phyloP scores from a whole-genome alignment of 2,113 vertebrate genomes.

The Tympanuchus pallidicinctus region DNA sequence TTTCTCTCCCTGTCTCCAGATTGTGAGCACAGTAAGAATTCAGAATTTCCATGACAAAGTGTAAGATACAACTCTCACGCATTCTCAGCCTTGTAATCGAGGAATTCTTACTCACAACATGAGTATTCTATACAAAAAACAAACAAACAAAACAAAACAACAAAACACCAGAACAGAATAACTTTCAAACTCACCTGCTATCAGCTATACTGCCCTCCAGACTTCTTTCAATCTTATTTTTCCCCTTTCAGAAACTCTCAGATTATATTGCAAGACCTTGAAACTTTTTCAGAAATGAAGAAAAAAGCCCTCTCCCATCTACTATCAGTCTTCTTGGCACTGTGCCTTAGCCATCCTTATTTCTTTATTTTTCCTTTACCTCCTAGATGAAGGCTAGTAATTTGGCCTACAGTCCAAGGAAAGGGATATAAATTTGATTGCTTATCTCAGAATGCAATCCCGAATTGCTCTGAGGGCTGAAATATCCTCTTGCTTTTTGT shows the following conservation, averaged over 20 bases:
- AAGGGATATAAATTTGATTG: neutral
- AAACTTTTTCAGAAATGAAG: neutral
- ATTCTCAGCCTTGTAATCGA: neutral
- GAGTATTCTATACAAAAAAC: neutral
- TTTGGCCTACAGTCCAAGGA: neutral
- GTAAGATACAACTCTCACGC: neutral
- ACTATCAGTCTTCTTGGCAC: neutral
- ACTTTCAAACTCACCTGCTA: neutral
- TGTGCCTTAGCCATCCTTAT: neutral
- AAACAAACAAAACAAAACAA: neutral
- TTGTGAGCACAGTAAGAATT: neutral
- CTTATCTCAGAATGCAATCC: neutral
- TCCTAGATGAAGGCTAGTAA: neutral
- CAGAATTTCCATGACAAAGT: neutral
- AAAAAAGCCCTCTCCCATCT: neutral
- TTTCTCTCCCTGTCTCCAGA: fast-evolving
- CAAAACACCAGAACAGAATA: too few species aligned
- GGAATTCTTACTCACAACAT: neutral
- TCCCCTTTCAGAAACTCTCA: neutral
- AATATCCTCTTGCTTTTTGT: slow-evolving; percentile 25
- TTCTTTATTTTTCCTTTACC: slow-evolving; percentile 21
- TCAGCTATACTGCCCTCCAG: neutral
- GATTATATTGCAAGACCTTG: neutral
- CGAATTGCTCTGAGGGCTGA: neutral
- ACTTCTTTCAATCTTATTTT: neutral